Evolutionary conservation across 2,888 invertebrate species (phyloP).

Genomic region (Euspilapteryx auroguttella): DNA sequence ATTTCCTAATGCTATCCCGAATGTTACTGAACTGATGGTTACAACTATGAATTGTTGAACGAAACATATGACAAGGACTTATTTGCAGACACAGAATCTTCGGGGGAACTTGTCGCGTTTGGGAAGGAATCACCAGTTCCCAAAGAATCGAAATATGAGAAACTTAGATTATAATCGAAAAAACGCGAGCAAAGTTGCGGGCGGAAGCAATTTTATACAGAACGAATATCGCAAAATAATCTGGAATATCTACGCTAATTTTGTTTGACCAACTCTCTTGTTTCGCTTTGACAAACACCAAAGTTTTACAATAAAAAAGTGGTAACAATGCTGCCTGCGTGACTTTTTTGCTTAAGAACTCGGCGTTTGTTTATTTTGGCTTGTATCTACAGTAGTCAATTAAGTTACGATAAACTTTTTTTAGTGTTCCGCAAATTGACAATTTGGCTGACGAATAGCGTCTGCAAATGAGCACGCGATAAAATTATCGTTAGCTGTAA

Average conservation of each 20-base stretch:
- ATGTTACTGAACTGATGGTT: no score
- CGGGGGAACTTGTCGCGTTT: no score
- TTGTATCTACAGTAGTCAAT: constrained; percentile 34
- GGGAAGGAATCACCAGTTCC: no score
- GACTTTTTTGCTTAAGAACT: constrained; percentile 6
- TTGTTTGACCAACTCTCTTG: neutral
- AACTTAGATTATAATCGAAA: no score
- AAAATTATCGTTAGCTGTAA: constrained; percentile 64
- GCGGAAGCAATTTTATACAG: no score
- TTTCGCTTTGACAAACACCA: neutral
- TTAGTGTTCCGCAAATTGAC: constrained; percentile 57
- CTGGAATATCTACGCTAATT: neutral
- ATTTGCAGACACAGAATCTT: no score
- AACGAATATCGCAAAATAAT: no score
- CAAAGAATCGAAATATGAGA: no score
- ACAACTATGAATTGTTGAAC: no score
- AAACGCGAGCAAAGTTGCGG: no score
- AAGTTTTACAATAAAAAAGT: neutral
- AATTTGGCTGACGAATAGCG: constrained; percentile 58
- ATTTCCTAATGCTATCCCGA: no score
- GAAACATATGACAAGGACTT: no score
- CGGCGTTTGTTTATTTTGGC: constrained; percentile 29
- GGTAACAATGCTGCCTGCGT: neutral
- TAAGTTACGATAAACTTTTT: constrained; percentile 55
- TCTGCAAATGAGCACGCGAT: constrained; percentile 62